Conservation (phyloP, 2,888 invertebrate genomes). For the Schizotus pectinicornis region DNA sequence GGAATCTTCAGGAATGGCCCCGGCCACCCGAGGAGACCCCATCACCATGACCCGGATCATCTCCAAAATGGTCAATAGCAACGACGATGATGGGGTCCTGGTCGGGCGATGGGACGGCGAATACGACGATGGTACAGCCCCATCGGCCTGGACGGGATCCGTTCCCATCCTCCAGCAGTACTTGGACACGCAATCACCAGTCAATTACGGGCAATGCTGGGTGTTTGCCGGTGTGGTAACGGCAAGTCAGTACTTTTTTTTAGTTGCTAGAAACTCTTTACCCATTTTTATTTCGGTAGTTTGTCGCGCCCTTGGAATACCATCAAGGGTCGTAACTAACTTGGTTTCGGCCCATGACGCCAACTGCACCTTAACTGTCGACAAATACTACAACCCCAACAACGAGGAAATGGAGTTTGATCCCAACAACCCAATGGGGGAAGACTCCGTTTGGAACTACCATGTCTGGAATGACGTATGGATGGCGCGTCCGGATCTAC, state of each 20-base stretch:
- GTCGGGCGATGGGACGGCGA: conserved; percentile 77
- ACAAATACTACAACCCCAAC: conserved; percentile 73
- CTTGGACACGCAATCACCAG: conserved; percentile 67
- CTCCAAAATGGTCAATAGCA: conserved; percentile 77
- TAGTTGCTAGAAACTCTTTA: too few species aligned
- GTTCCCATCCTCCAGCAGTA: conserved; percentile 78
- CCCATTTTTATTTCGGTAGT: conserved; percentile 59
- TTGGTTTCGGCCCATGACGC: conserved; percentile 86
- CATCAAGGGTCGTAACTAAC: conserved; percentile 82
- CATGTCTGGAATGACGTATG: conserved; percentile 90
- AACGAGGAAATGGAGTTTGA: conserved; percentile 72
- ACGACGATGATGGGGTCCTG: conserved; percentile 75
- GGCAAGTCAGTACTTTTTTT: too few species aligned
- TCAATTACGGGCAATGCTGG: conserved; percentile 87
- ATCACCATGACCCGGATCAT: conserved; percentile 72
- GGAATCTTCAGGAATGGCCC: conserved; percentile 68
- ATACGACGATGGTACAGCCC: conserved; percentile 76
- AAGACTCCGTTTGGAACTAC: conserved; percentile 87
- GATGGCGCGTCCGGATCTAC: conserved; percentile 82
- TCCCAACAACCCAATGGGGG: conserved; percentile 70
- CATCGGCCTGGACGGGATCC: conserved; percentile 82
- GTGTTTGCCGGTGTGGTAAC: conserved; percentile 84
- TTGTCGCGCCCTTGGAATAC: conserved; percentile 80
- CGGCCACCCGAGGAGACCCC: conserved; percentile 70
- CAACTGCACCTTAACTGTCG: conserved; percentile 78